Base-by-base conservation (phyloP, 2,797 vertebrate species). In the Spinus olivaceus region DNA sequence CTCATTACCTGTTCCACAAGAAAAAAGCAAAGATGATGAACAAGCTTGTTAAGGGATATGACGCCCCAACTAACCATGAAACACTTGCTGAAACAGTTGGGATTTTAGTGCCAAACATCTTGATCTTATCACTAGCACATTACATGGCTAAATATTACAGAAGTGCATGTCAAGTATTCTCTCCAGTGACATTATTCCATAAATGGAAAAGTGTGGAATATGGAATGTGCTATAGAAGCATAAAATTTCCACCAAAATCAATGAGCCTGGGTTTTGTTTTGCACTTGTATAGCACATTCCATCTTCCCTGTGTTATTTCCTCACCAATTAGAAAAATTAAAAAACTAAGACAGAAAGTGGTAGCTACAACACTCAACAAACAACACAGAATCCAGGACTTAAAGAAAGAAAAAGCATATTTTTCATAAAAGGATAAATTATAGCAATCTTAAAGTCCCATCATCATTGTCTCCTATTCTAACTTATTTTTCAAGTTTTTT, bases 31-130 rank as follows among this genome's bases (percentile, higher is more conserved):
- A 77, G 71, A 93, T 95, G 79, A 96, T 83, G 88, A 90, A 94
- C 49, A 93, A 92, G 88, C 21, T 70, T 93, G 69, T 88, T 95
- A 96, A 90, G 72, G 92, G 80, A 81, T 61, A 74, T 37, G 90
- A 95, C 78, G 95, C 88, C 86, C 88, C 81, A 94, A 95, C 86
- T 83, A 95, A 90, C 90, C 74, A 88, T 78, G 84, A 94, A 94
- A 63, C 83, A 84, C 50, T 93, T 94, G 94, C 54, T 95, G 79
- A 87, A 95, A 90, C 88, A 86, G 85, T 93, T 90, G 72, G 54
- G 66, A 85, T 90, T 96, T 94, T 92, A 92, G 81, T 95, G 90
- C 91, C 91, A 96, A 95, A 93, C 92, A 95, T 96, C 95, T 96
- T 96, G 95, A 91, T 93, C 92, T 94, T 95, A 95, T 96, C 86